Percentiles rank a stretch among this genome's conserved stretches.
phyloP scores from a whole-genome alignment of 2,797 vertebrate genomes.

The Nasua narica region DNA sequence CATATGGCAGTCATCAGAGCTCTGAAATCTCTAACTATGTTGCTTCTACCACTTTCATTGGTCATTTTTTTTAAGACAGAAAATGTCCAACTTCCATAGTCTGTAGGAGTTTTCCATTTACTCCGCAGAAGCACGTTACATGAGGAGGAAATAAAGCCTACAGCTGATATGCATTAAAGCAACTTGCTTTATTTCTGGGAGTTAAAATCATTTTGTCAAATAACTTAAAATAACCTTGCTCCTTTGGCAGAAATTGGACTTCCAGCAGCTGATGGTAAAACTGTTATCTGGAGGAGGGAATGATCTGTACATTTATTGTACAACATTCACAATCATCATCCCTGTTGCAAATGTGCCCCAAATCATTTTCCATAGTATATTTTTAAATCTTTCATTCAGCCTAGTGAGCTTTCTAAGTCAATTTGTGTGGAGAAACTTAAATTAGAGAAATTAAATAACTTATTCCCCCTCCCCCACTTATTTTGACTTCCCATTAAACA shows the following conservation, averaged over 20 bases:
- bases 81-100: neutral
- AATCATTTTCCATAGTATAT: conserved; percentile 8
- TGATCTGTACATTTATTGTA: neutral
- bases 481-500: conserved; percentile 56
- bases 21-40: conserved; percentile 13
- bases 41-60: conserved; percentile 52
- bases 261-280: neutral
- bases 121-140: conserved; percentile 40
- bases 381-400: conserved; percentile 29
- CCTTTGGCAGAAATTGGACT: conserved; percentile 46
- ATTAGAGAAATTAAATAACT: conserved; percentile 51
- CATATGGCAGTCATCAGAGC: neutral
- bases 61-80: conserved; percentile 51
- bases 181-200: conserved; percentile 39
- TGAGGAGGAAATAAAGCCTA: conserved; percentile 46
- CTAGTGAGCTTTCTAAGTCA: conserved; percentile 49
- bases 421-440: conserved; percentile 30
- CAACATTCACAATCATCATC: conserved; percentile 7
- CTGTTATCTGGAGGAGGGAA: conserved; percentile 30
- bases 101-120: conserved; percentile 49
- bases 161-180: conserved; percentile 54
- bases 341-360: neutral
- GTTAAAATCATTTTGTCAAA: conserved; percentile 63
- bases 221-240: conserved; percentile 56
- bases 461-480: neutral